phyloP scores from a whole-genome alignment of 2,797 vertebrate species.

The Sebastes matsubarae region DNA sequence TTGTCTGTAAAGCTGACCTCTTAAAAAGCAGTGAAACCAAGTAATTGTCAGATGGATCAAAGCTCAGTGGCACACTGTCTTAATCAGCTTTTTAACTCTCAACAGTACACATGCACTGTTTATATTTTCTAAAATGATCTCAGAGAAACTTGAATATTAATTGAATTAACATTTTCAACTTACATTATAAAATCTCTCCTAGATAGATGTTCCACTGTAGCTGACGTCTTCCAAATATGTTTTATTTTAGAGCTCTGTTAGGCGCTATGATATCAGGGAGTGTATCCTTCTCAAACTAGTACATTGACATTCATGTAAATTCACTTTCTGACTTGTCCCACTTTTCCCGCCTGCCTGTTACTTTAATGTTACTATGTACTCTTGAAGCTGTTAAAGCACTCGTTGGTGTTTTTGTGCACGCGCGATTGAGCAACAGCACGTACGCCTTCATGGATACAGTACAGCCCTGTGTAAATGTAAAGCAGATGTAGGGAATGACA shows the following conservation, averaged over 20 bases:
- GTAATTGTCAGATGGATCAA: not conserved
- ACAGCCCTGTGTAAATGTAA: constrained; percentile 48
- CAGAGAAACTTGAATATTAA: not conserved
- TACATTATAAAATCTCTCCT: not conserved
- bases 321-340: not conserved
- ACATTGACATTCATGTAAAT: not conserved
- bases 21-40: not conserved
- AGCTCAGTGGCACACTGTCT: not conserved
- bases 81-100: not conserved
- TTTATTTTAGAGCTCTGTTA: not conserved
- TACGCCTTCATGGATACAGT: constrained; percentile 8
- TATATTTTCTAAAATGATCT: not conserved
- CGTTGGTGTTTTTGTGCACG: not conserved
- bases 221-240: not conserved
- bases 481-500: constrained; percentile 53
- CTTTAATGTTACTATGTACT: not conserved
- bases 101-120: not conserved
- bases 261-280: not conserved
- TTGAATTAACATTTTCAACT: not conserved
- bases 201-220: not conserved
- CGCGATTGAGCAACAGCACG: constrained; percentile 1
- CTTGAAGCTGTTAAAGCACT: not conserved
- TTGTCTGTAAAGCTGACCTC: not conserved
- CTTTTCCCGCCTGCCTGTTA: not conserved
- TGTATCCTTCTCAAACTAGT: not conserved